A percentile compares a stretch with the other conserved stretches of the same genome.
phyloP scores from a whole-genome alignment of 2,888 invertebrate species.

The Mesochorus sp. region DNA sequence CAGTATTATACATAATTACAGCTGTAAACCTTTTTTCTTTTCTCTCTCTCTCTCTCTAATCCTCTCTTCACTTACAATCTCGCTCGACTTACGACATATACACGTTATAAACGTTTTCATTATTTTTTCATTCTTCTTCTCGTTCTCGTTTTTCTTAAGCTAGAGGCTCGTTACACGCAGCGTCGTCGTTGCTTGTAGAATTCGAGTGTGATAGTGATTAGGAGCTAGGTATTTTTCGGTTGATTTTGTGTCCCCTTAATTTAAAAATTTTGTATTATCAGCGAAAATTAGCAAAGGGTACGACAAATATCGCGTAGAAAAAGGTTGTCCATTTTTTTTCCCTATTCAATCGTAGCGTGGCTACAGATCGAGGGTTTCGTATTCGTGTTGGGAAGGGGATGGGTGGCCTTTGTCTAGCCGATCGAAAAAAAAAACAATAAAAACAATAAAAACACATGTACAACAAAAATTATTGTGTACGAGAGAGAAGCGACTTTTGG shows the following conservation, averaged over 20 bases:
- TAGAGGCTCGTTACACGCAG: slow-evolving; percentile 43
- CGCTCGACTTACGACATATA: slow-evolving; percentile 55
- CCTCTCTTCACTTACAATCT: slow-evolving; percentile 28
- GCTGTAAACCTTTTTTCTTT: slow-evolving; percentile 75
- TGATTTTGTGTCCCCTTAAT: slow-evolving; percentile 4
- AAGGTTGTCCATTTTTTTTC: slow-evolving; percentile 30
- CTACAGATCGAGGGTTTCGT: slow-evolving; percentile 43
- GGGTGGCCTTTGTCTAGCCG: slow-evolving; percentile 19
- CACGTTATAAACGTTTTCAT: slow-evolving; percentile 49
- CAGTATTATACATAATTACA: slow-evolving; percentile 82
- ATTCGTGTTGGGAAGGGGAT: neutral
- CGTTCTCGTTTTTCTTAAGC: slow-evolving; percentile 12
- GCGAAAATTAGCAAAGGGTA: slow-evolving; percentile 48
- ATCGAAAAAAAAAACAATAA: slow-evolving; percentile 8
- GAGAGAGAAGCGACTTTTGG: slow-evolving; percentile 51
- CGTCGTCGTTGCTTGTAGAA: slow-evolving; percentile 44
- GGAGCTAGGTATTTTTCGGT: slow-evolving; percentile 30
- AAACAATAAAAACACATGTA: slow-evolving; percentile 39
- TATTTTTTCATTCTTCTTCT: slow-evolving; percentile 14
- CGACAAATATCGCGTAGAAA: slow-evolving; percentile 50
- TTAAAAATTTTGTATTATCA: slow-evolving; percentile 21
- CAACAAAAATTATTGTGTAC: slow-evolving; percentile 43
- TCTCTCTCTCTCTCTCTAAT: slow-evolving; percentile 31
- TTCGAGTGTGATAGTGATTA: slow-evolving; percentile 28
- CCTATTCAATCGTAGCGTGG: slow-evolving; percentile 30